Conservation (phyloP, 2,888 invertebrate genomes). For the Osedax fenrisi region DNA sequence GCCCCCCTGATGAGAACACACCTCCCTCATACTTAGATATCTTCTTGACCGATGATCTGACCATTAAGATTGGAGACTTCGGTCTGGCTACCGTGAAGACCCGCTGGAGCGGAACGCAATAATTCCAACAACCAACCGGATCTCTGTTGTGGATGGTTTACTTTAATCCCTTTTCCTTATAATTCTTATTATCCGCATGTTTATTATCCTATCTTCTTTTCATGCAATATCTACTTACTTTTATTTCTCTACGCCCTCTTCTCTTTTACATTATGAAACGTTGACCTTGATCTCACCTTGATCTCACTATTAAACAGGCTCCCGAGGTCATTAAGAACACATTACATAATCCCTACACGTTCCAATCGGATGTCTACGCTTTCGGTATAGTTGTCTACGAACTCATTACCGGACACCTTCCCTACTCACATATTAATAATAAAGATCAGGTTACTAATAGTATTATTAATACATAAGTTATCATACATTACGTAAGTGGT, state of each 20-base stretch:
- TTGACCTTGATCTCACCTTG: too few species aligned
- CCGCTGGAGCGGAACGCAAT: constrained; percentile 79
- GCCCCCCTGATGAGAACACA: not conserved
- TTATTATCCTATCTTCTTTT: too few species aligned
- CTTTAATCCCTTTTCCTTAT: too few species aligned
- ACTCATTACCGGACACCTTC: constrained; percentile 76
- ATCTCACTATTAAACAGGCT: too few species aligned
- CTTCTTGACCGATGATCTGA: constrained; percentile 87
- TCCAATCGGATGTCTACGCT: constrained; percentile 97
- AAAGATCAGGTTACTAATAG: constrained; percentile 61
- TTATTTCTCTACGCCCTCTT: too few species aligned
- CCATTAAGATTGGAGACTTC: constrained; percentile 96
- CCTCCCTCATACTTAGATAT: constrained; percentile 57
- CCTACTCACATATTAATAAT: constrained; percentile 79
- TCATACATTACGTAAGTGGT: too few species aligned
- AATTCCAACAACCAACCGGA: constrained; percentile 62
- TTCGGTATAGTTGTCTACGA: constrained; percentile 95
- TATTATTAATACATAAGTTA: not conserved
- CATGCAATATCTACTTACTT: too few species aligned
- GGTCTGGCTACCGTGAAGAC: constrained; percentile 96
- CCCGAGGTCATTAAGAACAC: constrained; percentile 98
- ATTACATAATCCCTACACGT: constrained; percentile 87
- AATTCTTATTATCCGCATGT: too few species aligned
- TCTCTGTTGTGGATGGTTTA: constrained; percentile 98
- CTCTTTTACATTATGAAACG: too few species aligned